Conservation (phyloP, 92 coral and sea anemone genomes). For the Paragorgia papillata region DNA sequence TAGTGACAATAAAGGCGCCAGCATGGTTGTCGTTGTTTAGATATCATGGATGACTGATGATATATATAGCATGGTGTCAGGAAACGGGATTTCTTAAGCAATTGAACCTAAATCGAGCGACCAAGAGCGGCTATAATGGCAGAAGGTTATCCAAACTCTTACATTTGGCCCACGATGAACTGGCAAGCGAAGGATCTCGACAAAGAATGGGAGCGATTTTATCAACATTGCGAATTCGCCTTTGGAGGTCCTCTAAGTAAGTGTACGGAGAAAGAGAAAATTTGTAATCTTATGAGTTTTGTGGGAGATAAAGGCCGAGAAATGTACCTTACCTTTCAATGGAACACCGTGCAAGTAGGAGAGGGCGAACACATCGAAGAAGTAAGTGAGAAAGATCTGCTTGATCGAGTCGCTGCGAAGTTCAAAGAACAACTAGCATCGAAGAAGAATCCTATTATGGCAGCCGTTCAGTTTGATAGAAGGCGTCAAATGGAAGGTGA, state of each 20-base stretch:
- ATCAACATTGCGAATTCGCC: conserved; percentile 42
- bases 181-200: conserved; percentile 11
- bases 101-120: background rate
- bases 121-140: conserved; percentile 4
- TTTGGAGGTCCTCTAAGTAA: conserved; percentile 32
- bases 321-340: conserved; percentile 41
- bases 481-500: conserved; percentile 55
- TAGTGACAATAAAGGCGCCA: background rate
- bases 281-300: conserved; percentile 58
- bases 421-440: background rate
- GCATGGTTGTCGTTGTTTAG: background rate
- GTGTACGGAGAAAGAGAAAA: conserved; percentile 34
- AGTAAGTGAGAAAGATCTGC: conserved; percentile 32
- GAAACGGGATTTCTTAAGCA: conserved; percentile 3
- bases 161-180: conserved; percentile 14
- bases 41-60: too few relatives aligned
- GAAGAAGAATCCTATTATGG: conserved; percentile 57
- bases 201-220: conserved; percentile 41
- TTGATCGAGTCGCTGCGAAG: too few relatives aligned
- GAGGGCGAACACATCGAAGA: conserved; percentile 13
- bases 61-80: conserved; percentile 8
- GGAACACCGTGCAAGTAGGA: conserved; percentile 50
- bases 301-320: conserved; percentile 61
- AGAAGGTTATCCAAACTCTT: conserved; percentile 7
- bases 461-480: conserved; percentile 54